These are phyloP conservation scores for Rhingia rostrata DNA, from an alignment of 2,888 invertebrate species.

Conservation along the genomic window DNA sequence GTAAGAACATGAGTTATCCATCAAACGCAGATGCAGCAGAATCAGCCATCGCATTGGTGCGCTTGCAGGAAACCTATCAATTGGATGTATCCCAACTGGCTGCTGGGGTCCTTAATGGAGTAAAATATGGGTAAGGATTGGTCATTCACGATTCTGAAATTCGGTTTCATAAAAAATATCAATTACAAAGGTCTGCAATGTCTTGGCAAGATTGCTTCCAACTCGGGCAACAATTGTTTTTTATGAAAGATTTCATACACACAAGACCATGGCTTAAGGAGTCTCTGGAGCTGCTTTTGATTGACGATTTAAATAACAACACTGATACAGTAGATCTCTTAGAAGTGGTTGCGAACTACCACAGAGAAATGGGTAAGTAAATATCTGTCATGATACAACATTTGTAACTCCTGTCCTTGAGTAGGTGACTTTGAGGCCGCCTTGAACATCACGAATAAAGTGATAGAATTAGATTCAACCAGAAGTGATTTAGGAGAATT, in stretches of 20 bases:
- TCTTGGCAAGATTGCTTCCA: slow-evolving; percentile 97
- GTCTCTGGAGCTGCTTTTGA: slow-evolving; percentile 89
- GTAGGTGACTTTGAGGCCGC: slow-evolving; percentile 92
- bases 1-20: slow-evolving; percentile 91
- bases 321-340: slow-evolving; percentile 77
- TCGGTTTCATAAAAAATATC: neutral
- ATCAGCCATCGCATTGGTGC: slow-evolving; percentile 93
- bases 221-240: slow-evolving; percentile 95
- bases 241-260: slow-evolving; percentile 94
- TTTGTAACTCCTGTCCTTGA: neutral
- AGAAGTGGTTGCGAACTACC: slow-evolving; percentile 78
- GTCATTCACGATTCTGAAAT: slow-evolving; percentile 87
- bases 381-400: neutral
- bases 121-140: slow-evolving; percentile 85
- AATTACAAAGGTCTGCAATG: slow-evolving; percentile 85
- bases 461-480: slow-evolving; percentile 89
- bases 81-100: slow-evolving; percentile 91
- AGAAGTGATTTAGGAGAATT: slow-evolving; percentile 93
- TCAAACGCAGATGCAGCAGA: slow-evolving; percentile 95
- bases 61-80: slow-evolving; percentile 95
- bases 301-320: slow-evolving; percentile 82
- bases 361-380: slow-evolving; percentile 78
- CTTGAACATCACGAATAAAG: slow-evolving; percentile 91
- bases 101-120: slow-evolving; percentile 90
- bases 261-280: slow-evolving; percentile 97